Evolutionary conservation across 2,113 vertebrate species (phyloP).

Genomic region (Osmerus eperlanus): DNA sequence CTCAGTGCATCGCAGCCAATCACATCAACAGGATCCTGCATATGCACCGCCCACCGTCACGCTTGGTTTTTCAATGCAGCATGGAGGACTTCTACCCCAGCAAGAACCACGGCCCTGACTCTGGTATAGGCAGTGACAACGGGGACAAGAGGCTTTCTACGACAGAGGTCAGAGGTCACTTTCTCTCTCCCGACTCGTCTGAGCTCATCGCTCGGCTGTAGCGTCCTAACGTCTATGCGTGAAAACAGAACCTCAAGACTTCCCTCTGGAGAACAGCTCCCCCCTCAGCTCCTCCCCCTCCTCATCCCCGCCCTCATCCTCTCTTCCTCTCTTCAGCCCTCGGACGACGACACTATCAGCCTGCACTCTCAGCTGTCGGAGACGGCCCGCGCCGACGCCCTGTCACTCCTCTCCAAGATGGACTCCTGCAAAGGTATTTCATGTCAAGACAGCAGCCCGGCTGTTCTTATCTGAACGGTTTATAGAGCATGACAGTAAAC

Average conservation of each 20-base stretch:
- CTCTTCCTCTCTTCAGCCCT: slow-evolving; percentile 77
- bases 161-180: slow-evolving; percentile 82
- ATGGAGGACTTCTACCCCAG: slow-evolving; percentile 97
- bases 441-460: slow-evolving; percentile 4
- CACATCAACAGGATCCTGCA: too few relatives aligned
- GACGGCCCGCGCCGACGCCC: slow-evolving; percentile 84
- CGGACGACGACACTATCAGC: slow-evolving; percentile 96
- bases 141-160: slow-evolving; percentile 96
- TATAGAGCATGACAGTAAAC: too few relatives aligned
- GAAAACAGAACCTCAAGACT: neutral
- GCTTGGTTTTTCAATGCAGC: slow-evolving; percentile 59
- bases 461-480: too few relatives aligned
- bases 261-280: neutral
- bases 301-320: neutral
- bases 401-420: slow-evolving; percentile 79
- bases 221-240: too few relatives aligned
- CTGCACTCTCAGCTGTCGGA: slow-evolving; percentile 98
- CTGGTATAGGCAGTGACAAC: slow-evolving; percentile 97
- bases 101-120: slow-evolving; percentile 97
- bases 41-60: neutral
- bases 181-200: neutral
- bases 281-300: neutral
- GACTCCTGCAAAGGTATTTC: slow-evolving; percentile 87
- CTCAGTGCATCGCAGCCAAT: neutral
- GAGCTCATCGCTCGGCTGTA: too few relatives aligned